These are phyloP conservation scores for Glareola pratincola DNA, from an alignment of 2,113 vertebrate species.

Conservation along the genomic window DNA sequence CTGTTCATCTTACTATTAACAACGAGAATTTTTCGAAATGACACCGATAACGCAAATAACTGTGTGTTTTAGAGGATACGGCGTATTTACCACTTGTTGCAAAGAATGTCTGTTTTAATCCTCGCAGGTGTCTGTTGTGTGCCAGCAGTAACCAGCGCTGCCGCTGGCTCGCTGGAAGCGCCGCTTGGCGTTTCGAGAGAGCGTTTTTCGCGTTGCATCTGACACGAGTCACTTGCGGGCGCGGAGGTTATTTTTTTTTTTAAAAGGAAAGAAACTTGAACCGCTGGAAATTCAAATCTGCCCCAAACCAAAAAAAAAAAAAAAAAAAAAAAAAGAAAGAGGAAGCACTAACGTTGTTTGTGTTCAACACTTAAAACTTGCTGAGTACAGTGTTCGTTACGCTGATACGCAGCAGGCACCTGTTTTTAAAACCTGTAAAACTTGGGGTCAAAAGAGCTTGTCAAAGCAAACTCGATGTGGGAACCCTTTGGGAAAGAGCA, in stretches of 20 bases:
- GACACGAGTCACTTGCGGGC: background rate
- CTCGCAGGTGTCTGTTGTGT: slow-evolving; percentile 53
- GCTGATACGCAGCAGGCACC: background rate
- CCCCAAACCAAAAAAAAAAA: background rate
- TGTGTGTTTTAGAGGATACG: background rate
- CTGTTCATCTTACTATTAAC: slow-evolving; percentile 75
- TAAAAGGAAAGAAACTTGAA: background rate
- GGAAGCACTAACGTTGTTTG: background rate
- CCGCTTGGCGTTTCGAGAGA: background rate
- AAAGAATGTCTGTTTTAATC: slow-evolving; percentile 31
- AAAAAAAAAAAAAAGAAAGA: background rate
- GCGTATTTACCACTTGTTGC: background rate
- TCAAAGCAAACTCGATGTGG: background rate
- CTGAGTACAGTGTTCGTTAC: background rate
- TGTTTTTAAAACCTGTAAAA: slow-evolving; percentile 29
- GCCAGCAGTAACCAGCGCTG: slow-evolving; percentile 30
- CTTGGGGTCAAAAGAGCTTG: slow-evolving; percentile 38
- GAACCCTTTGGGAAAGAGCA: slow-evolving; percentile 5
- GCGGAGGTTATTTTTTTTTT: background rate
- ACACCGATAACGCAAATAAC: slow-evolving; percentile 28
- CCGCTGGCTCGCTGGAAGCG: background rate
- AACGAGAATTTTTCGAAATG: slow-evolving; percentile 35
- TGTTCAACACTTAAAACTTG: background rate
- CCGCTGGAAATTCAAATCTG: background rate
- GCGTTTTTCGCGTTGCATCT: background rate